A percentile compares a stretch with the other conserved stretches of the same genome.
Evolutionary conservation across 2,888 invertebrate species (phyloP).

Genomic region (Mesochorus sp.): DNA sequence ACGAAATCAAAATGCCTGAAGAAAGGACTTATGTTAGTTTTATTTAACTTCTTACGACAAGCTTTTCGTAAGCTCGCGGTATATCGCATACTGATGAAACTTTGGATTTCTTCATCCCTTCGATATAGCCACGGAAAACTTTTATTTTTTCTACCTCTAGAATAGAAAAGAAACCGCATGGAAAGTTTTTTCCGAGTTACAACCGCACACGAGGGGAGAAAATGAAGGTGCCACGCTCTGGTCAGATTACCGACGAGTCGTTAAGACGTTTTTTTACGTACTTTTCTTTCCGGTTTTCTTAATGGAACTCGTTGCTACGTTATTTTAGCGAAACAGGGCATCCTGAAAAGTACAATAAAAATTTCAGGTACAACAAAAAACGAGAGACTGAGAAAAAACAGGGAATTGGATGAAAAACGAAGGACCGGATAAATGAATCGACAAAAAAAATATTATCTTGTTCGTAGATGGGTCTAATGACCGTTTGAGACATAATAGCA

Average conservation of each 20-base stretch:
- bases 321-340: conserved; percentile 24
- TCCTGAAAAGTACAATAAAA: not conserved
- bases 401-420: not conserved
- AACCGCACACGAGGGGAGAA: not conserved
- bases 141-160: not conserved
- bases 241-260: conserved; percentile 53
- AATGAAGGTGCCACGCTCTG: conserved; percentile 26
- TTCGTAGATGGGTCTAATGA: not conserved
- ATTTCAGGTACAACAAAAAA: not conserved
- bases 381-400: not conserved
- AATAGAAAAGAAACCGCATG: conserved; percentile 38
- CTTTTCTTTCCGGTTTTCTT: not conserved
- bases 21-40: no score
- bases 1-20: no score
- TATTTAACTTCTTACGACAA: no score
- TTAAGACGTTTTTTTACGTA: conserved; percentile 45
- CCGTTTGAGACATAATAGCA: conserved; percentile 14
- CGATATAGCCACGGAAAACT: not conserved
- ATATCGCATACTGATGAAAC: not conserved
- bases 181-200: conserved; percentile 12
- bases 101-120: conserved; percentile 20
- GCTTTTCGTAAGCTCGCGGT: not conserved
- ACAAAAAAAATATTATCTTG: conserved; percentile 2
- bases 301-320: conserved; percentile 44
- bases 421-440: not conserved